These are phyloP conservation scores for Conus ventricosus DNA, from an alignment of 1,140 invertebrate species.

Conservation along the genomic window DNA sequence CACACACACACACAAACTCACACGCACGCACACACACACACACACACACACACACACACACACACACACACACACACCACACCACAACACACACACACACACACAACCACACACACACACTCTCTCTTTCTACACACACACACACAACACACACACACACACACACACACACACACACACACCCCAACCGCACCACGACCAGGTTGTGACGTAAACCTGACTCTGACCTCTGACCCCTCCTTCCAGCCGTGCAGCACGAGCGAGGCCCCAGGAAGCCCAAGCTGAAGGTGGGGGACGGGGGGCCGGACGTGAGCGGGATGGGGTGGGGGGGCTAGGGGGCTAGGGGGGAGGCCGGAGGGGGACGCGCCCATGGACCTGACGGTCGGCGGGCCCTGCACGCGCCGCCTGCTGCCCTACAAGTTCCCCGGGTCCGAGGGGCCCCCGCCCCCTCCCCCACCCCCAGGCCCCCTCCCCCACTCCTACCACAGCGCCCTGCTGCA, in stretches of 20 bases:
- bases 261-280: slow-evolving; percentile 79
- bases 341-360: neutral
- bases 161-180: too few relatives aligned
- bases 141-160: too few relatives aligned
- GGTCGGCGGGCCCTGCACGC: slow-evolving; percentile 20
- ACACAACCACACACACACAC: too few relatives aligned
- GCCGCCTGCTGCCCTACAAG: slow-evolving; percentile 30
- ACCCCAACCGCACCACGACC: too few relatives aligned
- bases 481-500: slow-evolving; percentile 38
- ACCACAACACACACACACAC: too few relatives aligned
- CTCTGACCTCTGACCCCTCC: too few relatives aligned
- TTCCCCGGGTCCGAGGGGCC: slow-evolving; percentile 5
- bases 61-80: too few relatives aligned
- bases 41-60: too few relatives aligned
- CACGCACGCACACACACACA: too few relatives aligned
- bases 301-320: neutral
- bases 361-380: slow-evolving; percentile 53
- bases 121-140: too few relatives aligned
- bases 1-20: too few relatives aligned
- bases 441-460: neutral
- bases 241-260: slow-evolving; percentile 80
- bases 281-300: slow-evolving; percentile 55
- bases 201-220: too few relatives aligned
- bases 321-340: slow-evolving; percentile 23
- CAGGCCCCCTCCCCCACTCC: neutral